A percentile compares a stretch with the other conserved stretches of the same genome.
phyloP scores from a whole-genome alignment of 2,113 vertebrate genomes.

The Xenopus borealis region DNA sequence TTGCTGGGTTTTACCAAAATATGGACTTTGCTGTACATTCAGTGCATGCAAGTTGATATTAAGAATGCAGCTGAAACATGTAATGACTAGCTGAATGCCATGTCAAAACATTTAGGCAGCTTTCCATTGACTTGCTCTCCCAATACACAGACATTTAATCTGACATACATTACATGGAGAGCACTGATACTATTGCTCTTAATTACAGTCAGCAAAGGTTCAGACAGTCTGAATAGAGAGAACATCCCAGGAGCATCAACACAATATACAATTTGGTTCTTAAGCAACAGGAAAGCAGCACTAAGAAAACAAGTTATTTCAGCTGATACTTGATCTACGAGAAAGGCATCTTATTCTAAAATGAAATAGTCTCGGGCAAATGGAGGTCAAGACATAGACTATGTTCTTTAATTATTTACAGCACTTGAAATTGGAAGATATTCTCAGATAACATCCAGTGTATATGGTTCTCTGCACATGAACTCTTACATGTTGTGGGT shows the following conservation, averaged over 20 bases:
- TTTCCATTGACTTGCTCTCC: neutral
- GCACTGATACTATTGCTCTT: neutral
- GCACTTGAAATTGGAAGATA: slow-evolving; percentile 8
- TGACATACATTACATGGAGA: neutral
- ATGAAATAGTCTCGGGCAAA: neutral
- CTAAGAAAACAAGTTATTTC: neutral
- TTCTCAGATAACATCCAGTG: slow-evolving; percentile 10
- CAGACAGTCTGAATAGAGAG: neutral
- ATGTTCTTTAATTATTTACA: slow-evolving; percentile 23
- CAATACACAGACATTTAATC: neutral
- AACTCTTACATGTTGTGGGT: neutral
- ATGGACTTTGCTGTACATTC: too few relatives aligned
- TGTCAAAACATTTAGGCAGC: neutral
- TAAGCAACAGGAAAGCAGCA: neutral
- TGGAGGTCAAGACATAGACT: slow-evolving; percentile 1
- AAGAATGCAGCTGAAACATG: too few relatives aligned
- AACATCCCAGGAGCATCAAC: neutral
- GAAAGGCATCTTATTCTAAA: neutral
- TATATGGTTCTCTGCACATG: neutral
- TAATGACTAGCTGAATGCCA: too few relatives aligned
- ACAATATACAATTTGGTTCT: neutral
- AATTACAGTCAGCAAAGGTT: slow-evolving; percentile 8
- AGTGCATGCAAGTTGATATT: too few relatives aligned
- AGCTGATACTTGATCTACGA: neutral
- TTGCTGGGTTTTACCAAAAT: too few relatives aligned